Base-by-base conservation (phyloP, 2,113 vertebrate genomes). In the Eonycteris spelaea region DNA sequence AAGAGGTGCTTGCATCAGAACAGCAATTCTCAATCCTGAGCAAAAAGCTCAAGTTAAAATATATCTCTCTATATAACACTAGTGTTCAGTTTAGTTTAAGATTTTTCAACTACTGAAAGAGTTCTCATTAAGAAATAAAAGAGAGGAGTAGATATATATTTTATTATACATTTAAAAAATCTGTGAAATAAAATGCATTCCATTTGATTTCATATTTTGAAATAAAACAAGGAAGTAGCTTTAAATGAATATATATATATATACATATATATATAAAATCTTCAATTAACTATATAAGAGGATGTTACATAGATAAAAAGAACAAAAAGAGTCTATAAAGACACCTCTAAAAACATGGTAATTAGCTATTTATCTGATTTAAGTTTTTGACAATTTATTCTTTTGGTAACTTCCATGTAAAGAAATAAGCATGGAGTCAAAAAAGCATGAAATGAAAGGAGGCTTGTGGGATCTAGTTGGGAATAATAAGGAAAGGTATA, bases 41-140 rank as follows among this genome's bases (percentile, higher is more conserved):
- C 84, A 53, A 92, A 97, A 83, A 48, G 15, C 93, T 94, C 53
- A 95, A 94, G 80, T 93, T 97, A 98, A 98, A 97, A 98, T 96
- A 96, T 89, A 97, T 90, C 95, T 97, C 97, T 97, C 90, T 53
- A 51, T 55, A 87, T 55, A 57, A 95, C 53, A 55, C 30, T 97
- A 98, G 71, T 73, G 95, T 77, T 95, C 61, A 65, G 86, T 40
- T 95, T 59, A 65, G 86, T 40, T 80, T 63, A 73, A 75, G 79
- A 80, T 75, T 67, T 82, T 73, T 87, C 28, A 68, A 33, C 61
- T 55, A 95, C 70, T 7, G 45, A 93, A 94, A 91, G 45, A 61
- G 15, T 30, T 71, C 57, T 57, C 22, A 2, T 86, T 89, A 63
- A 78, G 26, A 75, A 95, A 93, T 35, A 86, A 68, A 92, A 87